Base-by-base conservation (phyloP, 2,888 invertebrate genomes). In the Thymelicus acteon region DNA sequence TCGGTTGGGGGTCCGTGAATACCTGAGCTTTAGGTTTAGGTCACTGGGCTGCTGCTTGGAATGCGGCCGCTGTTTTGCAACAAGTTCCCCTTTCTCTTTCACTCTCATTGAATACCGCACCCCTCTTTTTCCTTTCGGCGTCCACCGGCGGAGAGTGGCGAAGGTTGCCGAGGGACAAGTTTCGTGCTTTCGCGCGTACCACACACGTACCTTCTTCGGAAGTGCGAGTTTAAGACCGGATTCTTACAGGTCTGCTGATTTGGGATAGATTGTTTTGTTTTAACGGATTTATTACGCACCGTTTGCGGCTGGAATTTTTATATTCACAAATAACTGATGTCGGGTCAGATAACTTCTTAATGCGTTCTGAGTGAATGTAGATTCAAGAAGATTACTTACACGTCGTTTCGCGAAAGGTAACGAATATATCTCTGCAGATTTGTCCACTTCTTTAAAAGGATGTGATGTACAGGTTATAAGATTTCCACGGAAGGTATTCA, bases 11-110 rank as follows among this genome's bases (percentile, higher is more conserved):
- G 72, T 75, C 76, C 74, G 66, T 69, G 69, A 54, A 63, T 71
- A 63, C 40, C 71, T 65, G 75, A 84, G 86, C 89, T 90, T 90
- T 92, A 84, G 93, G 93, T 91, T 90, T 93, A 84, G 93, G 93
- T 93, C 90, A 93, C 85, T 93, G 88, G 93, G 92, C 91, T 91
- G 90, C 78, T 74, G 80, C 67, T 61, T 76, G 91, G 93, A 92
- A 93, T 92, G 93, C 85, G 86, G 88, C 80, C 87, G 85, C 81
- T 83, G 85, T 90, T 92, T 93, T 86, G 92, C 92, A 91, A 92
- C 91, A 91, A 91, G 91, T 92, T 91, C 87, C 82, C 74, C 78
- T 77, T 67, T 86, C 89, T 79, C 87, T 76, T 78, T 88, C 85
- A 69, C 80, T 80, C 84, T 52, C 75, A 63, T 47, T 37, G 48